Evolutionary conservation across 1,140 invertebrate genomes (phyloP).

Genomic region (Acromyrmex charruanus): DNA sequence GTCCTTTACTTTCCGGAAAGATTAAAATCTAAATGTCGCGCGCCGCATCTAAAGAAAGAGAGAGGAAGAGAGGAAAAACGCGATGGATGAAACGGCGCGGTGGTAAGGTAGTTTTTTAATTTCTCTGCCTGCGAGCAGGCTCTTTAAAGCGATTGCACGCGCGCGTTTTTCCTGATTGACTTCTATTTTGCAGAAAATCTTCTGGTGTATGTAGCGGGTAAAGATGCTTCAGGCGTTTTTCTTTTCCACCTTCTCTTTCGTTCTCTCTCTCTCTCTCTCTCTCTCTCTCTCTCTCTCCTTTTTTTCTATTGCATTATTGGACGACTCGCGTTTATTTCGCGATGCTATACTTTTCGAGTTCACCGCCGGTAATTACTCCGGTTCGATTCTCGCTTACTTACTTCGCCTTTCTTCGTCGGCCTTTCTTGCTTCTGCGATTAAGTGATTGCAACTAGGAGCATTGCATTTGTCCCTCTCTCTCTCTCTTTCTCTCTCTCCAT

Average conservation of each 20-base stretch:
- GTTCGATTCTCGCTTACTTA: conserved; percentile 56
- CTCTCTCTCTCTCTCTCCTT: neutral
- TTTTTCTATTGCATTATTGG: neutral
- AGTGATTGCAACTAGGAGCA: conserved; percentile 77
- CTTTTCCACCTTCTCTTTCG: neutral
- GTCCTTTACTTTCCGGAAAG: conserved; percentile 39
- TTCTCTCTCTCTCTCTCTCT: neutral
- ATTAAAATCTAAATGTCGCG: conserved; percentile 51
- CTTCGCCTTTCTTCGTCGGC: conserved; percentile 54
- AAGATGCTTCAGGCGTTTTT: conserved; percentile 8
- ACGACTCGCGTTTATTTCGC: conserved; percentile 42
- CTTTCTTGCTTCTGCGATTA: conserved; percentile 74
- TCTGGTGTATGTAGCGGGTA: conserved; percentile 16
- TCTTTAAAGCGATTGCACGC: conserved; percentile 69
- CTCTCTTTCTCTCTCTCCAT: neutral
- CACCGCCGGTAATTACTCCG: conserved; percentile 64
- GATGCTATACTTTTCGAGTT: conserved; percentile 43
- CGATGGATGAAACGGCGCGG: conserved; percentile 3
- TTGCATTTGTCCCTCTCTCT: neutral
- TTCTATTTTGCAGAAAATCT: conserved; percentile 54
- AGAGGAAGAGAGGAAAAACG: neutral
- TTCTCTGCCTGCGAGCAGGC: conserved; percentile 46
- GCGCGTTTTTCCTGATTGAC: conserved; percentile 58
- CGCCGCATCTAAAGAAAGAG: neutral
- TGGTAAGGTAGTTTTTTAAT: conserved; percentile 62